phyloP scores from a whole-genome alignment of 2,113 vertebrate genomes.

The Colistium nudipinnis region DNA sequence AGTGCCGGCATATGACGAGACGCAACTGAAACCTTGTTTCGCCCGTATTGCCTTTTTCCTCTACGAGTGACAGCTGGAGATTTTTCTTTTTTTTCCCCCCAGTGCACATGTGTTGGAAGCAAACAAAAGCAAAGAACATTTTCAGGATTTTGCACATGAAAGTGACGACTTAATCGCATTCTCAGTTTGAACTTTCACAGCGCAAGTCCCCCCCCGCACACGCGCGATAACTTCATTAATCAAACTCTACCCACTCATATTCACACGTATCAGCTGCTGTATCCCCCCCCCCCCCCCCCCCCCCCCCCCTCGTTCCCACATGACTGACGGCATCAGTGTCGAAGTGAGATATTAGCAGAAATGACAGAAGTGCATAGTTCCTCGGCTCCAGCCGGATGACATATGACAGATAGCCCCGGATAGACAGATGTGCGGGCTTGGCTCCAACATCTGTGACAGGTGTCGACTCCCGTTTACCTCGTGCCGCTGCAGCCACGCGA shows the following conservation, averaged over 20 bases:
- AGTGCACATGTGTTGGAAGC: background rate
- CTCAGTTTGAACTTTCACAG: background rate
- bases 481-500: conserved; percentile 23
- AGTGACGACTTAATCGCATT: background rate
- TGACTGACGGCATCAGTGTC: conserved; percentile 59
- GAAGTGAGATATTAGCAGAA: conserved; percentile 57
- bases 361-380: conserved; percentile 59
- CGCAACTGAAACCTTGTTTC: conserved; percentile 13
- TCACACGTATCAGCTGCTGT: conserved; percentile 31
- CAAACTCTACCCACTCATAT: background rate
- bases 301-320: conserved; percentile 44
- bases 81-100: conserved; percentile 13
- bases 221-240: background rate
- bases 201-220: background rate
- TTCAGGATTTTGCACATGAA: background rate
- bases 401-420: conserved; percentile 63
- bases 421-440: conserved; percentile 58
- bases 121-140: conserved; percentile 1
- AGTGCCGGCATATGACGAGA: conserved; percentile 27
- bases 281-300: conserved; percentile 24
- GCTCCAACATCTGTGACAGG: conserved; percentile 72
- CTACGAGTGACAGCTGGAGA: conserved; percentile 8
- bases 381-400: conserved; percentile 53
- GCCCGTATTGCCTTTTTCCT: background rate
- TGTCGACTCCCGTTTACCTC: conserved; percentile 72